Base-by-base conservation (phyloP, 1,140 invertebrate species). In the Trichonephila clavipes region DNA sequence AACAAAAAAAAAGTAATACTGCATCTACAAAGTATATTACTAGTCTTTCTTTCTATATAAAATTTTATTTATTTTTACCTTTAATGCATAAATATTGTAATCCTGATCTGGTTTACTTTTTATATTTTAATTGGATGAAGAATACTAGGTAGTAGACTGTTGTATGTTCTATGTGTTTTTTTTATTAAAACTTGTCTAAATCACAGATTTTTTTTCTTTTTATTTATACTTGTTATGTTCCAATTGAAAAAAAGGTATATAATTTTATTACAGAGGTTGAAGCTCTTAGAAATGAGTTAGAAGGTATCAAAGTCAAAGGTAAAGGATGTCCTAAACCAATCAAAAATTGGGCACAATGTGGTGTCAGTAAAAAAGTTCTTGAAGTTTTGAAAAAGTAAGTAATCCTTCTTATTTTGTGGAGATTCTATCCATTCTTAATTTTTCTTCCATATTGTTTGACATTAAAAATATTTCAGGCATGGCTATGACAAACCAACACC, bases 401-500 rank as follows among this genome's bases (percentile, higher is more conserved):
- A 12, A 12, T 51, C 14, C 69, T 85, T 16, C 69, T 8, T 69
- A 69, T 69, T 40, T 4, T 1, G 4, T 40, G 34, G 10, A n/a
- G 6, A 3, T 3, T 69, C 24, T 12, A 0, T 24, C n/a, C 1
- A 2, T 69, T 10, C 2, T 69, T 24, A 2, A 10, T 51, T 44
- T 82, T 44, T 51, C 77, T 82, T 82, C 5, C 16, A 24, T 81
- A 24, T 44, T 16, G 10, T 10, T 12, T 24, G 10, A 0, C 24
- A n/a, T 69, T 69, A 28, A 69, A 69, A 18, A 18, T 16, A 59
- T 94, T 95, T 77, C 94, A 96, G 96, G 94, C 96, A 99, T 62
- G 97, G 97, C 92, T 99, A 99, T 96, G 98, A 99, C 95, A 99
- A 99, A 96, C 99, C 99, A 6, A 99, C 99, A 6, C 99, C 99